Percentiles rank a stretch among this genome's conserved stretches.
Conservation (phyloP, 2,113 vertebrate genomes). For the Ochotona curzoniae region DNA sequence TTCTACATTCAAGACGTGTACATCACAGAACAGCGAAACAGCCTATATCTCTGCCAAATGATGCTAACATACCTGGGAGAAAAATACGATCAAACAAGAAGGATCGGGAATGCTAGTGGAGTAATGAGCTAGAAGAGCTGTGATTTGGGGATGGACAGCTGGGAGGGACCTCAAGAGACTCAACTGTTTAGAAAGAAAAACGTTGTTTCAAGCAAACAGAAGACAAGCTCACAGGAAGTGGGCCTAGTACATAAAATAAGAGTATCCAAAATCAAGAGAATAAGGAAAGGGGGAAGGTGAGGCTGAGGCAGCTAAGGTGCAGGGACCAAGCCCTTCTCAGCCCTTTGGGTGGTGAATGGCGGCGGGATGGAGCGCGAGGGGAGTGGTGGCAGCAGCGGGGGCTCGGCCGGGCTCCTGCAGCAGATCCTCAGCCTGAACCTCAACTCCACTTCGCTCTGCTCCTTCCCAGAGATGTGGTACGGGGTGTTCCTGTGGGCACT, state of each 20-base stretch:
- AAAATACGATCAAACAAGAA: background rate
- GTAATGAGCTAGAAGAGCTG: background rate
- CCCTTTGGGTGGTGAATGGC: constrained; percentile 71
- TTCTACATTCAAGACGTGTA: background rate
- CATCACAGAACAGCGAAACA: background rate
- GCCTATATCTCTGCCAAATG: background rate
- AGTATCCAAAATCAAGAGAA: background rate
- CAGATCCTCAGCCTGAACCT: constrained; percentile 89
- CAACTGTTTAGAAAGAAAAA: background rate
- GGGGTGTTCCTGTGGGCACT: no score
- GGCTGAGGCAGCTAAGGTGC: background rate
- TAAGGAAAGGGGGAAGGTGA: constrained; percentile 18
- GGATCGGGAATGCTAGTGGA: rapidly evolving
- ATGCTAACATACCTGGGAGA: background rate
- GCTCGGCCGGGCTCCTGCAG: constrained; percentile 84
- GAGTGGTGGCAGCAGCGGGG: constrained; percentile 72
- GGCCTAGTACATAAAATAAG: background rate
- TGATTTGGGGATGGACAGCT: rapidly evolving
- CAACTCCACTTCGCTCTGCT: constrained; percentile 84
- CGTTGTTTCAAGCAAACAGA: background rate
- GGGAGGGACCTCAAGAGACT: background rate
- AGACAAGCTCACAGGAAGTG: background rate
- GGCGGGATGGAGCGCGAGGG: constrained; percentile 82
- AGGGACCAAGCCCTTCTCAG: background rate
- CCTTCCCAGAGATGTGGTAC: no score